phyloP scores from a whole-genome alignment of 1,140 invertebrate species.

The Dreissena polymorpha region DNA sequence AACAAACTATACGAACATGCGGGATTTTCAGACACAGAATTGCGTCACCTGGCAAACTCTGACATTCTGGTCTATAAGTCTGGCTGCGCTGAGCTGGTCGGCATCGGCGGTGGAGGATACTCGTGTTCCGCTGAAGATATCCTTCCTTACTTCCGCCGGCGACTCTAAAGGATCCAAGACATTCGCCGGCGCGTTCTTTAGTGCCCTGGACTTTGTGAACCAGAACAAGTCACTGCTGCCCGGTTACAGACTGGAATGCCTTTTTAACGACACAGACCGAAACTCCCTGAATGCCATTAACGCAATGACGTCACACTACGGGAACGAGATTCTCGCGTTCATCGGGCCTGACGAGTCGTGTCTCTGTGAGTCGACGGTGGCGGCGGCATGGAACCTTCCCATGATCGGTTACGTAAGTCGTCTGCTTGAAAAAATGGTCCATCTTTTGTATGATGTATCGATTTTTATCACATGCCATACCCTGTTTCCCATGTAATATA shows the following conservation, averaged over 20 bases:
- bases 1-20: no score
- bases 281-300: slow-evolving; percentile 85
- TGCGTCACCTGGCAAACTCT: no score
- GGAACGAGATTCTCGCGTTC: slow-evolving; percentile 93
- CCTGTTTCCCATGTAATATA: no score
- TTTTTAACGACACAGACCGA: slow-evolving; percentile 95
- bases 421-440: no score
- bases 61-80: no score
- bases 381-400: slow-evolving; percentile 94
- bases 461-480: no score
- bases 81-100: no score
- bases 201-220: slow-evolving; percentile 90
- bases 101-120: neutral
- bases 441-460: no score
- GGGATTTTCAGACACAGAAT: no score
- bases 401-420: slow-evolving; percentile 96
- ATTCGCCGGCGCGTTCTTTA: slow-evolving; percentile 89
- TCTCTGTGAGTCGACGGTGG: slow-evolving; percentile 94
- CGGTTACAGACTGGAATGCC: slow-evolving; percentile 87
- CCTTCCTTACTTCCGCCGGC: slow-evolving; percentile 29
- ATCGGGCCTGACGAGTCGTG: slow-evolving; percentile 96
- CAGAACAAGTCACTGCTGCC: slow-evolving; percentile 86
- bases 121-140: slow-evolving; percentile 17
- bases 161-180: slow-evolving; percentile 12
- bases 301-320: slow-evolving; percentile 51